Evolutionary conservation across 64 coral and sea anemone species (phyloP), one percentile per base, ranked within the genome.

Genomic region (Actinia tenebrosa): DNA sequence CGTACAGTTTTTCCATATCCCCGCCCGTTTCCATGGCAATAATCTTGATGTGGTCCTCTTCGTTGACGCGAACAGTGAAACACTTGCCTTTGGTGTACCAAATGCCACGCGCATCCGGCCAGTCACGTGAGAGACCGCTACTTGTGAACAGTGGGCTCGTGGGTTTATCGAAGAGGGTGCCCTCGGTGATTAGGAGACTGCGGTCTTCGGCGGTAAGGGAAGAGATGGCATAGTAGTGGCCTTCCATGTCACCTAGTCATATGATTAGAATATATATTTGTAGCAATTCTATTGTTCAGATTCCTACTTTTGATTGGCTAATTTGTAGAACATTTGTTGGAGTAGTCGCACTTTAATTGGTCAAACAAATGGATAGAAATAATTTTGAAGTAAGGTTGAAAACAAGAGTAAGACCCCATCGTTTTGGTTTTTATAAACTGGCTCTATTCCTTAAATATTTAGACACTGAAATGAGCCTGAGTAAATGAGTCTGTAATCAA

Each of bases 21-120:
- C 93, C 86, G 56, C 86, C 89, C 4, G 90, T 62, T 60, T 95
- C 86, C 71, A 89, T 95, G 20, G 89, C 83, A 27, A 95, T 95
- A 14, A 95, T 86, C 42, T 89, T 89, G 26, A 95, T 69, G 55
- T 95, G 93, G 62, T 95, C 94, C 20, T 86, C 94, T 45, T 95
- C 94, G 22, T 95, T 95, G 15, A 95, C 44, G 69, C 94, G 91
- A 3, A 95, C 63, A 11, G 86, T 72, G 37, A 95, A 95, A 15
- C 85, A 92, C 7, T 89, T 91, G 75, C 71, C 84, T 43, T 80
- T 71, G 6, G 91, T 92, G 62, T 89, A 83, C 30, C 87, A 95
- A n/a, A 95, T 89, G 43, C 93, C 93, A 10, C 93, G 93, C 22
- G 89, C 93, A 13, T 88, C 56, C 1, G 93, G 93, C 93, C 93